A percentile compares a stretch with the other conserved stretches of the same genome.
Evolutionary conservation across 1,140 invertebrate genomes (phyloP).

Genomic region (Drosophila athabasca): DNA sequence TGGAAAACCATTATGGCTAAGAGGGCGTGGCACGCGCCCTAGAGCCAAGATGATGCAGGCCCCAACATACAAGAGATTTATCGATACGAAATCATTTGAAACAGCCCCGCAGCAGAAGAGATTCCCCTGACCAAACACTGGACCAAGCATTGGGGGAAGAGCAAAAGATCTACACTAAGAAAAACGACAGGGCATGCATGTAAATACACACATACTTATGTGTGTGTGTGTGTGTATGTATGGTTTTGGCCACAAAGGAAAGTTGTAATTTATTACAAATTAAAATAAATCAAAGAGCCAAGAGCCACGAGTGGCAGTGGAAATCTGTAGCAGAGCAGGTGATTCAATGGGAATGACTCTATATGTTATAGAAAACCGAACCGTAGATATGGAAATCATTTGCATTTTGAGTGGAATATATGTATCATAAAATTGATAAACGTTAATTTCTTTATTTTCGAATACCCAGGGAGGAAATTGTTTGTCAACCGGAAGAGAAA

Average conservation of each 20-base stretch:
- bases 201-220: slow-evolving; percentile 6
- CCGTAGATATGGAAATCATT: slow-evolving; percentile 43
- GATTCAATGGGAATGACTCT: slow-evolving; percentile 48
- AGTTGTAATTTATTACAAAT: slow-evolving; percentile 77
- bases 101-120: no score
- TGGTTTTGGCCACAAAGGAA: slow-evolving; percentile 52
- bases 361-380: slow-evolving; percentile 35
- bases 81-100: no score
- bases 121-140: neutral
- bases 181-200: neutral
- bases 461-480: slow-evolving; percentile 55
- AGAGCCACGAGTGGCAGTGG: neutral
- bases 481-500: slow-evolving; percentile 68
- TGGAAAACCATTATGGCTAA: slow-evolving; percentile 61
- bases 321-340: slow-evolving; percentile 34
- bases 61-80: slow-evolving; percentile 1
- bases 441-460: slow-evolving; percentile 66
- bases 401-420: slow-evolving; percentile 61
- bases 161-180: no score
- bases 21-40: slow-evolving; percentile 29
- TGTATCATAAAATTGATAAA: slow-evolving; percentile 65
- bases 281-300: slow-evolving; percentile 73
- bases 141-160: no score
- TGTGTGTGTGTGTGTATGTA: neutral
- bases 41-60: neutral